A percentile compares a stretch with the other conserved stretches of the same genome.
phyloP scores from a whole-genome alignment of 2,888 invertebrate species.

The Phortica okadai region DNA sequence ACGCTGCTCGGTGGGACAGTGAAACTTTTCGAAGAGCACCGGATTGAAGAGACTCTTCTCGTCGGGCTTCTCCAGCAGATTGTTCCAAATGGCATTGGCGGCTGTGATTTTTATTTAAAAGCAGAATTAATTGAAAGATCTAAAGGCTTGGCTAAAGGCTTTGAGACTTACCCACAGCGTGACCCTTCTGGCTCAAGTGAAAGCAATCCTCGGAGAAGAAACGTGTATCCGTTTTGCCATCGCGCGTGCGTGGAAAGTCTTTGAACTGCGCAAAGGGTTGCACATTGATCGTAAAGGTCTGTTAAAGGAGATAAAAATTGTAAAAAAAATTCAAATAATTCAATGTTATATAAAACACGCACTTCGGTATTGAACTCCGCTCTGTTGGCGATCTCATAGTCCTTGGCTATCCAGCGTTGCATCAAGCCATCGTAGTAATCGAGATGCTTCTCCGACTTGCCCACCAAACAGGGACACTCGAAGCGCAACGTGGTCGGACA shows the following conservation, averaged over 20 bases:
- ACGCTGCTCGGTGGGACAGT: conserved; percentile 68
- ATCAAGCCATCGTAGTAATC: conserved; percentile 77
- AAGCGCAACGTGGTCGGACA: conserved; percentile 77
- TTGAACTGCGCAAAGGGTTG: conserved; percentile 78
- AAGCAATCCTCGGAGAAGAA: conserved; percentile 81
- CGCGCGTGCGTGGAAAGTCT: conserved; percentile 73
- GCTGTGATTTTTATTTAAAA: conserved; percentile 61
- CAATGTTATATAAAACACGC: conserved; percentile 20
- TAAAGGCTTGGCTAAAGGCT: background rate
- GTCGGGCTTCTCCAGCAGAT: conserved; percentile 79
- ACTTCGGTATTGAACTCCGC: conserved; percentile 74
- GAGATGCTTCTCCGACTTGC: conserved; percentile 67
- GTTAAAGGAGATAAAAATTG: conserved; percentile 16
- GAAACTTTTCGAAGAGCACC: conserved; percentile 64
- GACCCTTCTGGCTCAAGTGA: conserved; percentile 80
- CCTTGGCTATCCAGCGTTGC: conserved; percentile 78
- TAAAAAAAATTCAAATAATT: background rate
- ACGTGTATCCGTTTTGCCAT: conserved; percentile 77
- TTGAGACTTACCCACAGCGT: conserved; percentile 77
- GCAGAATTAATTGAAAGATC: background rate
- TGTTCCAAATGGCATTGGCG: conserved; percentile 81
- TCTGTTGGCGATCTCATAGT: conserved; percentile 77
- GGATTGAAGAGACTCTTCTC: conserved; percentile 74
- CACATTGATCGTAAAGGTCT: conserved; percentile 80
- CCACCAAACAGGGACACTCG: conserved; percentile 80